Conservation (phyloP, 2,888 invertebrate genomes). For the Pheosia tremula region DNA sequence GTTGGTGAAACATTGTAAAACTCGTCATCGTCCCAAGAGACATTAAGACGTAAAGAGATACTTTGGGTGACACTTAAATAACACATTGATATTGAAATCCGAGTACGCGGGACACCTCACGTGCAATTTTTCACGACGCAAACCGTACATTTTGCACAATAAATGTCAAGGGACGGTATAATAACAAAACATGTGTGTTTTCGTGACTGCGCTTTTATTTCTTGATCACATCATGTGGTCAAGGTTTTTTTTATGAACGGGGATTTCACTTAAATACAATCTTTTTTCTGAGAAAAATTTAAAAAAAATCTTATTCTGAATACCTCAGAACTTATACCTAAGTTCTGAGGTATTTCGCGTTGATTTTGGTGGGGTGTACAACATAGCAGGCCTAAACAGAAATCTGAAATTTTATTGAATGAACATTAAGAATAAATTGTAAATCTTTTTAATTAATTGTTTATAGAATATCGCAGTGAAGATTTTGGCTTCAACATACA, state of each 20-base stretch:
- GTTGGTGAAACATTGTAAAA: conserved; percentile 44
- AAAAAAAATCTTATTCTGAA: too few relatives aligned
- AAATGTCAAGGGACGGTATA: conserved; percentile 10
- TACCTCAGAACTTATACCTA: too few relatives aligned
- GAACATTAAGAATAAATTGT: too few relatives aligned
- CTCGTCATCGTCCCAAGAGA: conserved; percentile 35
- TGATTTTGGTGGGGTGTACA: too few relatives aligned
- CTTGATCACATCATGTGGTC: neutral
- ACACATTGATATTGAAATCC: conserved; percentile 35
- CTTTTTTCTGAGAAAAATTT: neutral
- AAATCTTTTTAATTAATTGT: too few relatives aligned
- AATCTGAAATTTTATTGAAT: too few relatives aligned
- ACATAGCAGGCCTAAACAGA: too few relatives aligned
- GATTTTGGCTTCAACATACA: too few relatives aligned
- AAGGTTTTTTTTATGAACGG: neutral
- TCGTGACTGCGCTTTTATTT: conserved; percentile 12
- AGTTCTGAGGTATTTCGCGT: too few relatives aligned
- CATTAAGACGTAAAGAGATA: conserved; percentile 47
- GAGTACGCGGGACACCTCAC: conserved; percentile 32
- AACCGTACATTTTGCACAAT: conserved; percentile 25
- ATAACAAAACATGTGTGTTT: too few relatives aligned
- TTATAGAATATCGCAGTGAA: too few relatives aligned
- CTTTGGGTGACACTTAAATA: conserved; percentile 34
- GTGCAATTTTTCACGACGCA: conserved; percentile 33
- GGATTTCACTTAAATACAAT: neutral